Evolutionary conservation across 2,797 vertebrate species (phyloP).

Genomic region (Anniella stebbinsi): DNA sequence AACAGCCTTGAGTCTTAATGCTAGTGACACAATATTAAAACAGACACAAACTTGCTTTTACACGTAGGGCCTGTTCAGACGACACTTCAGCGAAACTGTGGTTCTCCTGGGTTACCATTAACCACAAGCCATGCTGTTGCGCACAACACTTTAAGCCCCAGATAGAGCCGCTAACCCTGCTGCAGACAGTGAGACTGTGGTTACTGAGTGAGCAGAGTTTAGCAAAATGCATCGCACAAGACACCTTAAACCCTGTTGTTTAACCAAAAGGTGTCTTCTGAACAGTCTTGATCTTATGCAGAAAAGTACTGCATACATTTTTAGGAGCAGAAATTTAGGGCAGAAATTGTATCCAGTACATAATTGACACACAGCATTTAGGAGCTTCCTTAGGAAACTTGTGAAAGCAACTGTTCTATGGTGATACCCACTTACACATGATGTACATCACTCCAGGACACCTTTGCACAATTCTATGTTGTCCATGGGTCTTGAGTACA

Average conservation of each 20-base stretch:
- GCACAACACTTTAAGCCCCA: no score
- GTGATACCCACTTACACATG: neutral
- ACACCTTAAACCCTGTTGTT: no score
- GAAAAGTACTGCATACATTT: neutral
- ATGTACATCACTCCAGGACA: neutral
- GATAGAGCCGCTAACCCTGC: no score
- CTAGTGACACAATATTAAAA: neutral
- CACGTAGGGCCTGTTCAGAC: no score
- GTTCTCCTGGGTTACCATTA: no score
- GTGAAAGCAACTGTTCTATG: neutral
- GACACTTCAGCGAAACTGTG: no score
- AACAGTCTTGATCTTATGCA: neutral
- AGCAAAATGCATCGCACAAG: no score
- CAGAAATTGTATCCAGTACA: neutral
- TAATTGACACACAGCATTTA: neutral
- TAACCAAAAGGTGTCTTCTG: no score
- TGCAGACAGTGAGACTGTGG: no score
- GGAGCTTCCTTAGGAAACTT: neutral
- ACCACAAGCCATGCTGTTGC: no score
- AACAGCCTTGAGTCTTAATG: neutral
- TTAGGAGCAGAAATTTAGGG: no score
- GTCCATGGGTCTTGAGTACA: neutral
- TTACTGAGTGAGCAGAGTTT: no score
- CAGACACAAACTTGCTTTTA: neutral
- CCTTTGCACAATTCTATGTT: neutral